Percentiles rank a stretch among this genome's conserved stretches.
phyloP scores from a whole-genome alignment of 1,140 invertebrate species.

The Thaumetopoea pityocampa region DNA sequence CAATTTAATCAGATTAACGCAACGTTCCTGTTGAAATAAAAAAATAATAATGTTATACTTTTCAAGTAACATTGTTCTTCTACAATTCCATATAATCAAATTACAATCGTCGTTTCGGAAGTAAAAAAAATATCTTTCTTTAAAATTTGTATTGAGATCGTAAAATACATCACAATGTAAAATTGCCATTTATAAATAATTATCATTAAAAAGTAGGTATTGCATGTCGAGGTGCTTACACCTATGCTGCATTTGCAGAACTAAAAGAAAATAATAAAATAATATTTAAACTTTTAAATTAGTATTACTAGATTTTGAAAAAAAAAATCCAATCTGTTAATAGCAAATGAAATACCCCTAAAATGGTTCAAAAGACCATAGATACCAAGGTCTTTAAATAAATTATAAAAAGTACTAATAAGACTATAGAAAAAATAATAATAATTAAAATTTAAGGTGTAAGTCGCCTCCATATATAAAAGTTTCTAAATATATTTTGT shows the following conservation, averaged over 20 bases:
- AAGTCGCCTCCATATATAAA: constrained; percentile 41
- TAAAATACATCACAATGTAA: constrained; percentile 63
- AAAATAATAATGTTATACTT: constrained; percentile 32
- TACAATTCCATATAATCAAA: too few relatives aligned
- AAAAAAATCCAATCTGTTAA: constrained; percentile 9
- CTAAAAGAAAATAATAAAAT: constrained; percentile 11
- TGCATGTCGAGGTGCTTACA: constrained; percentile 30
- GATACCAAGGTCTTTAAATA: too few relatives aligned
- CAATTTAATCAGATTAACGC: constrained; percentile 68
- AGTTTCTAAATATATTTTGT: constrained; percentile 35
- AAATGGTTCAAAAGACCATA: too few relatives aligned
- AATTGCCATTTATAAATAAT: constrained; percentile 37
- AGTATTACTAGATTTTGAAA: constrained; percentile 9
- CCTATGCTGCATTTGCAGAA: constrained; percentile 4
- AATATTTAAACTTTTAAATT: constrained; percentile 9
- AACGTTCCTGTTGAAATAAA: constrained; percentile 38
- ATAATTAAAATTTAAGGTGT: constrained; percentile 26
- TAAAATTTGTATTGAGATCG: constrained; percentile 57
- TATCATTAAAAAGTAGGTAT: constrained; percentile 35
- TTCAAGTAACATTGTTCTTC: too few relatives aligned
- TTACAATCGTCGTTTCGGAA: too few relatives aligned
- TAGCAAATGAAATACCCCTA: background rate
- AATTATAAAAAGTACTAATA: too few relatives aligned
- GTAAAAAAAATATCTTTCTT: constrained; percentile 30
- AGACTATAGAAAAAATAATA: constrained; percentile 1